Base-by-base conservation (phyloP, 37 sponge, comb jelly and placozoan genomes). In the Tethya wilhelma region DNA sequence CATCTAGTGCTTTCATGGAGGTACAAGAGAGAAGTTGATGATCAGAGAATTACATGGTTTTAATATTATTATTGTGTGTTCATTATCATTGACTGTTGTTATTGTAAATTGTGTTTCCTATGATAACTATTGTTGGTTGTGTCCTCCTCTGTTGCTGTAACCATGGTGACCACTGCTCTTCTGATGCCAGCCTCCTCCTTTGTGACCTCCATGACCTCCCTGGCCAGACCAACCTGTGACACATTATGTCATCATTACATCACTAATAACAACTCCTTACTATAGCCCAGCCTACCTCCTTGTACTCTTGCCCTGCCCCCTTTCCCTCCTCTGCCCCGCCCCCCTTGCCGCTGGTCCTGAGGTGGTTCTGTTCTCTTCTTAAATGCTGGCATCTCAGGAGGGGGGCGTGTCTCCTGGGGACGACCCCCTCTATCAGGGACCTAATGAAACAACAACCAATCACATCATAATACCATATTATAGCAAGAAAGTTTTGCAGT, bases 401-500 rank as follows among this genome's bases (percentile, higher is more conserved):
- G 92, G 25, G 97, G 94, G 41, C 94, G 71, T 46, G 94, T 94
- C 91, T 96, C 96, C 49, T 53, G 45, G 28, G 94, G 91, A n/a
- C 96, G 55, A 28, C 96, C 96, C 4, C 96, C 96, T 80, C 96
- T 60, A 41, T 93, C 96, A 36, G 94, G 96, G 4, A 95, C 94
- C 84, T 83, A 44, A 11, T 42, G 29, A 60, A n/a, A 60, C 20
- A 14, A 25, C 28, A 60, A 60, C 63, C 63, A 14, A 60, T 23
- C 29, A 62, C 28, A 62, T 25, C n/a, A 26, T 23, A 19, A 62
- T 62, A 14, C 14, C 53, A 49, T 49, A 14, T 14, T 19, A 19
- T 49, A 49, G 14, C 53, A 49, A 19, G 9, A 14, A 49, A 19
- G 53, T 9, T 49, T 9, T 49, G 53, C 53, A 49, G 9, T 9